These are phyloP conservation scores for Luscinia luscinia DNA, from an alignment of 2,797 vertebrate species.

Conservation along the genomic window DNA sequence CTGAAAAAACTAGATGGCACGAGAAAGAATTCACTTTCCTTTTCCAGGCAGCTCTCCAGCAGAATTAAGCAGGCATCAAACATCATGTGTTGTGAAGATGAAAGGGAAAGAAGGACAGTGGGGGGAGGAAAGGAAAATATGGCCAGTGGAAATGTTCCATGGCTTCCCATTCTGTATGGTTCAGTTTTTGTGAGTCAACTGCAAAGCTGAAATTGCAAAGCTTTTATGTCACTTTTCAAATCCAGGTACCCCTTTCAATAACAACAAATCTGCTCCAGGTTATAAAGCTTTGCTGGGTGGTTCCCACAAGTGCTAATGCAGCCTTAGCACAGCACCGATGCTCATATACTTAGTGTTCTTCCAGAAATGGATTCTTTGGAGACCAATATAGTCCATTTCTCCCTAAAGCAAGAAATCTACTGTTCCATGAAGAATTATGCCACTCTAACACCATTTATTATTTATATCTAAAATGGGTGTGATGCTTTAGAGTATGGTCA, in stretches of 20 bases:
- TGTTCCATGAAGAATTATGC: neutral
- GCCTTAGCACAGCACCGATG: neutral
- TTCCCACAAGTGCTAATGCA: neutral
- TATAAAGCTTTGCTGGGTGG: neutral
- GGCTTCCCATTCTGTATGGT: neutral
- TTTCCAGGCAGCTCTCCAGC: conserved; percentile 60
- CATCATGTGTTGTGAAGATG: conserved; percentile 25
- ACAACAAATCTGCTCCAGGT: neutral
- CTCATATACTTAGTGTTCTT: neutral
- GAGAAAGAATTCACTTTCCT: neutral
- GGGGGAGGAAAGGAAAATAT: neutral
- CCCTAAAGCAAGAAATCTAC: conserved; percentile 25
- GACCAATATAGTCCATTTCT: neutral
- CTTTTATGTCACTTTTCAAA: neutral
- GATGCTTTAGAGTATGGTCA: neutral
- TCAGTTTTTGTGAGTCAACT: neutral
- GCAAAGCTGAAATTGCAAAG: neutral
- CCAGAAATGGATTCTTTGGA: conserved; percentile 36
- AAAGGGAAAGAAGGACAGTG: neutral
- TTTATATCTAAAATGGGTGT: conserved; percentile 49
- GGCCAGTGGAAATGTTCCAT: neutral
- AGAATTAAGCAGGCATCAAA: conserved; percentile 35
- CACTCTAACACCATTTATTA: conserved; percentile 54
- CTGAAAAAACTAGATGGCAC: conserved; percentile 20
- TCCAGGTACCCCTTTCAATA: neutral